A percentile compares a stretch with the other conserved stretches of the same genome.
phyloP scores from a whole-genome alignment of 2,113 vertebrate species.

The Blennius ocellaris region DNA sequence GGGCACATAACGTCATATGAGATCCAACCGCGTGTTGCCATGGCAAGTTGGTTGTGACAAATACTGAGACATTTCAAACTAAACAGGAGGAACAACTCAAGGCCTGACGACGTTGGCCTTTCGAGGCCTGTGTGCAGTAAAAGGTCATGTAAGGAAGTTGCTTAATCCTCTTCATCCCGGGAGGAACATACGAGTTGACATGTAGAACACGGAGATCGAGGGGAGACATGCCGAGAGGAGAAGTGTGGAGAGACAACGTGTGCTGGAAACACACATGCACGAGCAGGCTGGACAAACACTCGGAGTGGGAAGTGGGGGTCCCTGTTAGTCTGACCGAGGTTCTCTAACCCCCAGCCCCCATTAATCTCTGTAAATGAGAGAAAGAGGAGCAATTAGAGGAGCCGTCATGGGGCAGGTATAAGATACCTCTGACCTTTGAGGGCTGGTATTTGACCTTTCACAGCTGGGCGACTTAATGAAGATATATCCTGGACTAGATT shows the following conservation, averaged over 20 bases:
- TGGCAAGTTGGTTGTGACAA: conserved; percentile 24
- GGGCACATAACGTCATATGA: conserved; percentile 11
- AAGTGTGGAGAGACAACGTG: conserved; percentile 45
- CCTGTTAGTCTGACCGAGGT: conserved; percentile 40
- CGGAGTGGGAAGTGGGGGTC: conserved; percentile 12
- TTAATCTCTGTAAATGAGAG: conserved; percentile 65
- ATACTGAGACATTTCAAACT: conserved; percentile 14
- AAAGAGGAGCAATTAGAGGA: conserved; percentile 72
- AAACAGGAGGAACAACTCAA: background rate
- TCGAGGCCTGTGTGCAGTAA: conserved; percentile 7
- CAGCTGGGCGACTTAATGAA: conserved; percentile 44
- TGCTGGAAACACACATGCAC: conserved; percentile 34
- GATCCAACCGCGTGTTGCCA: background rate
- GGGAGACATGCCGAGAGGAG: conserved; percentile 10
- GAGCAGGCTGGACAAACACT: conserved; percentile 50
- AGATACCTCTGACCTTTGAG: conserved; percentile 60
- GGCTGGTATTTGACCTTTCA: conserved; percentile 71
- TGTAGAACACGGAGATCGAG: background rate
- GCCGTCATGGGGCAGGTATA: conserved; percentile 60
- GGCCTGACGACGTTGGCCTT: background rate
- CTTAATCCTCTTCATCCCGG: conserved; percentile 38
- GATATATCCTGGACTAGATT: conserved; percentile 38
- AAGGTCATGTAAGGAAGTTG: conserved; percentile 32
- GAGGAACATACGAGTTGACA: conserved; percentile 41
- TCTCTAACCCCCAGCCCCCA: conserved; percentile 46